phyloP scores from a whole-genome alignment of 2,888 invertebrate species.

The Nomada goodeniana region DNA sequence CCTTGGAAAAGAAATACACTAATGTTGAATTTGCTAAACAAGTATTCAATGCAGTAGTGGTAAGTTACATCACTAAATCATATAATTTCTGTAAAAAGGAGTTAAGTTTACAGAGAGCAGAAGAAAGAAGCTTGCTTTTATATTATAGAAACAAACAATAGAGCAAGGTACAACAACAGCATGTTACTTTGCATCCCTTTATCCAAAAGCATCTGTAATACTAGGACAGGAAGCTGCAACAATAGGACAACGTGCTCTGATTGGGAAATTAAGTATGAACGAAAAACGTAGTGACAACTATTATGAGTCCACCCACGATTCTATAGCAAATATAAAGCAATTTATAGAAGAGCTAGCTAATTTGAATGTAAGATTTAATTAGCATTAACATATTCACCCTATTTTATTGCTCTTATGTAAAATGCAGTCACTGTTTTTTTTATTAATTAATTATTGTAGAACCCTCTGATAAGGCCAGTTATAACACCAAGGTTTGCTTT shows the following conservation, averaged over 20 bases:
- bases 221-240: slow-evolving; percentile 89
- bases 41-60: slow-evolving; percentile 92
- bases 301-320: slow-evolving; percentile 87
- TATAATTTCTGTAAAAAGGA: no score
- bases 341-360: slow-evolving; percentile 86
- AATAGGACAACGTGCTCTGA: slow-evolving; percentile 91
- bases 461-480: slow-evolving; percentile 89
- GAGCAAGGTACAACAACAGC: slow-evolving; percentile 94
- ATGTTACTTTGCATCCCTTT: slow-evolving; percentile 94
- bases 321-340: slow-evolving; percentile 87
- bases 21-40: slow-evolving; percentile 89
- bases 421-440: background rate
- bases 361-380: slow-evolving; percentile 36
- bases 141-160: slow-evolving; percentile 89
- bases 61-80: slow-evolving; percentile 84
- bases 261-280: slow-evolving; percentile 96
- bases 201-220: slow-evolving; percentile 88
- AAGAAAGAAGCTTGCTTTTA: background rate
- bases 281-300: slow-evolving; percentile 86
- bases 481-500: slow-evolving; percentile 95
- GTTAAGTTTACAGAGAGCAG: no score
- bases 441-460: slow-evolving; percentile 84
- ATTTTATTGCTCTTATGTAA: background rate
- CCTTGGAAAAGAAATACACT: slow-evolving; percentile 90
- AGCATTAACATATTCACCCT: background rate